A percentile compares a stretch with the other conserved stretches of the same genome.
Evolutionary conservation across 2,113 vertebrate species (phyloP).

Genomic region (Strix aluco): DNA sequence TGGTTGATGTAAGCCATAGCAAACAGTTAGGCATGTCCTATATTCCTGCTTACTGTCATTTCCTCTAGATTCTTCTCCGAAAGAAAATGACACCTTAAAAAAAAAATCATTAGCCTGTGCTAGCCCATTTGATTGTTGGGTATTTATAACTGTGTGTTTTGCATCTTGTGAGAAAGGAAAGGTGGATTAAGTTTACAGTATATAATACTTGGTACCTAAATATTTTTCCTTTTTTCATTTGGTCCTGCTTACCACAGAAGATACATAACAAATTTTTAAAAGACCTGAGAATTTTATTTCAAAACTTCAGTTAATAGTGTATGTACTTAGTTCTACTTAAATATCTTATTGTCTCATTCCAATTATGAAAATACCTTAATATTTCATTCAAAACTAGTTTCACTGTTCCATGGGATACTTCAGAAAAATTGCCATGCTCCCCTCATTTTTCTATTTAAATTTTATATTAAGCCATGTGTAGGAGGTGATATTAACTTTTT

Average conservation of each 20-base stretch:
- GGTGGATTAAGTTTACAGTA: neutral
- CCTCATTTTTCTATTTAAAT: neutral
- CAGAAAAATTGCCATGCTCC: neutral
- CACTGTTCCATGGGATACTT: neutral
- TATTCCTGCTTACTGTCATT: neutral
- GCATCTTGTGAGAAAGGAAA: neutral
- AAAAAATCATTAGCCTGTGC: neutral
- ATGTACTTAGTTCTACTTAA: neutral
- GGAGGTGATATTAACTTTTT: neutral
- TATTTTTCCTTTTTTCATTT: neutral
- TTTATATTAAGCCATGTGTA: neutral
- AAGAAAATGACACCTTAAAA: neutral
- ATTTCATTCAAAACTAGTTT: neutral
- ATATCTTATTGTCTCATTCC: neutral
- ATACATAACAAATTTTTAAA: neutral
- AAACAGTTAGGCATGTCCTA: neutral
- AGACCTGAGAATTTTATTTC: neutral
- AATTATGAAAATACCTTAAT: neutral
- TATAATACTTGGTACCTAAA: neutral
- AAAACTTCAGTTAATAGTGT: neutral
- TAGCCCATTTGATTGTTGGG: neutral
- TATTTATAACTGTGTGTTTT: neutral
- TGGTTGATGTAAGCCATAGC: neutral
- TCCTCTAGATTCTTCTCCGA: neutral
- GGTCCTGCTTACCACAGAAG: neutral